These are phyloP conservation scores for Oscheius sp. DNA, from an alignment of 2,888 invertebrate genomes.

Conservation along the genomic window DNA sequence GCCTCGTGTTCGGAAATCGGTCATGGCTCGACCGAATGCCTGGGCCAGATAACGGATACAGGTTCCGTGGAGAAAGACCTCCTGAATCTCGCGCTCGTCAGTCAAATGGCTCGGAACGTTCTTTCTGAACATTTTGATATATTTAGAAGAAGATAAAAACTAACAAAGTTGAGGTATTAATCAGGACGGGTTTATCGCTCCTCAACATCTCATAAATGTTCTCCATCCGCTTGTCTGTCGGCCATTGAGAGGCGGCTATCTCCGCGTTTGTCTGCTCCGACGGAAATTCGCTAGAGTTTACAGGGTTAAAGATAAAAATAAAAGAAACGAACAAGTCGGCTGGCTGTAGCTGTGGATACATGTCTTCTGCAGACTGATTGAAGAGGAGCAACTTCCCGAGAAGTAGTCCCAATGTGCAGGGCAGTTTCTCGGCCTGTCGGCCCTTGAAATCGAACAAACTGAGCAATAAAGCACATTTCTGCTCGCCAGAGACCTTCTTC, in stretches of 20 bases:
- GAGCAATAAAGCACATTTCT: constrained; percentile 20
- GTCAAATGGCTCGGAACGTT: not conserved
- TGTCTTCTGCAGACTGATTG: constrained; percentile 12
- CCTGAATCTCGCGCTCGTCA: constrained; percentile 39
- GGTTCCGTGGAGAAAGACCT: constrained; percentile 45
- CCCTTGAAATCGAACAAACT: constrained; percentile 13
- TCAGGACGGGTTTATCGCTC: constrained; percentile 31
- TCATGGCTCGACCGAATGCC: constrained; percentile 59
- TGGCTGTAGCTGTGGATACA: constrained; percentile 2
- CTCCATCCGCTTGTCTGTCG: constrained; percentile 18
- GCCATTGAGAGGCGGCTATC: constrained; percentile 31
- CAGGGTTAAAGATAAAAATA: not conserved
- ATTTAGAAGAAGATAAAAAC: not conserved
- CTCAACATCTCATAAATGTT: constrained; percentile 34
- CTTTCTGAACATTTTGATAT: not conserved
- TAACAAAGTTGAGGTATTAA: constrained; percentile 38
- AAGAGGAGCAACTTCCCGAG: constrained; percentile 18
- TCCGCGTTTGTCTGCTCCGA: not conserved
- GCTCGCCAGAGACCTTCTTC: not conserved
- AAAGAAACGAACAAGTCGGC: not conserved
- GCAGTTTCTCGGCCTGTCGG: not conserved
- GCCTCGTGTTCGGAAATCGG: constrained; percentile 74
- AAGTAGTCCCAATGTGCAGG: constrained; percentile 3
- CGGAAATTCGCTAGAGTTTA: constrained; percentile 15
- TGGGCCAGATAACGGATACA: constrained; percentile 54